Conservation (phyloP, 1,140 invertebrate genomes). For the Phymorhynchus buccinoides region DNA sequence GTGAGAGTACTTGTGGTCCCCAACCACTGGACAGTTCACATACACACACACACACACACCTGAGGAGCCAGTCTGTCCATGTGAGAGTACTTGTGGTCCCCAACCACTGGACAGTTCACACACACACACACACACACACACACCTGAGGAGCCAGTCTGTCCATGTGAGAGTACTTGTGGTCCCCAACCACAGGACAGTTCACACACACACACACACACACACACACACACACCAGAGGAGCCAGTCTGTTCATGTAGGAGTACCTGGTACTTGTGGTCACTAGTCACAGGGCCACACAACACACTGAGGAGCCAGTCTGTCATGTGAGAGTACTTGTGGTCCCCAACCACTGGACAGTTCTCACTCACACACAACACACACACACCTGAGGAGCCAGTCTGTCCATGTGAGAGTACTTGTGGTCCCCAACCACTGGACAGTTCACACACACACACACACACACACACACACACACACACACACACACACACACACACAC, state of each 20-base stretch:
- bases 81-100: slow-evolving; percentile 79
- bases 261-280: slow-evolving; percentile 80
- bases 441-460: slow-evolving; percentile 60
- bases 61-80: slow-evolving; percentile 75
- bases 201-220: too few relatives aligned
- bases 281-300: slow-evolving; percentile 75
- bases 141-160: slow-evolving; percentile 76
- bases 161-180: slow-evolving; percentile 78
- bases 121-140: too few relatives aligned
- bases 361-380: neutral
- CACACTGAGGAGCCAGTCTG: slow-evolving; percentile 76
- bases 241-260: slow-evolving; percentile 75
- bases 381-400: slow-evolving; percentile 76
- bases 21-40: slow-evolving; percentile 76
- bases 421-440: slow-evolving; percentile 79
- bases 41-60: slow-evolving; percentile 37
- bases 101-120: slow-evolving; percentile 75
- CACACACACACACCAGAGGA: slow-evolving; percentile 73
- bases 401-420: slow-evolving; percentile 77
- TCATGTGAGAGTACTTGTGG: slow-evolving; percentile 78
- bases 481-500: too few relatives aligned
- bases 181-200: slow-evolving; percentile 78
- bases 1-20: slow-evolving; percentile 79
- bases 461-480: too few relatives aligned
- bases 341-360: slow-evolving; percentile 78